A percentile compares a stretch with the other conserved stretches of the same genome.
Conservation (phyloP, 37 sponge, comb jelly and placozoan genomes). For the Oscarella lobularis region DNA sequence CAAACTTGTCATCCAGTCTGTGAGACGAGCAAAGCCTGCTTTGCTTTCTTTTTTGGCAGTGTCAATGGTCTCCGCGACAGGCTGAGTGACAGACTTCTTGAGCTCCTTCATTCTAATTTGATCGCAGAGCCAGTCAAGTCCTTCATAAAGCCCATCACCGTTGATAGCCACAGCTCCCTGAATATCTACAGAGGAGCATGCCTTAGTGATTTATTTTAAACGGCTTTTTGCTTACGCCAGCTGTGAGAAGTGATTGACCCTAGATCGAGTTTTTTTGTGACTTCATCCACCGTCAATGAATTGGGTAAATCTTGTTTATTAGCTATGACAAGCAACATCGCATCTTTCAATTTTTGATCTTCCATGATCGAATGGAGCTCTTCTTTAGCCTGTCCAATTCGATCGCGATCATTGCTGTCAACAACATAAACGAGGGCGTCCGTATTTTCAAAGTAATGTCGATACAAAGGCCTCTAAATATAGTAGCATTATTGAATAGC, state of each 20-base stretch:
- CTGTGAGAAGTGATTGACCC: constrained; percentile 16
- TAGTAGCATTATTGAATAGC: not conserved
- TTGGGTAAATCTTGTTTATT: constrained; percentile 92
- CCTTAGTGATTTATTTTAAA: not conserved
- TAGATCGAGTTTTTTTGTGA: constrained; percentile 42
- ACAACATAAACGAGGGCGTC: constrained; percentile 73
- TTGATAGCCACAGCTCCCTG: constrained; percentile 51
- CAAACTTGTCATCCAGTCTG: no score
- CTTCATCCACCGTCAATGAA: constrained; percentile 45
- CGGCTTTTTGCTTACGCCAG: constrained; percentile 44
- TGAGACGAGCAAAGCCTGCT: not conserved
- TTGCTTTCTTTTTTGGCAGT: not conserved
- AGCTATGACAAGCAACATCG: constrained; percentile 52
- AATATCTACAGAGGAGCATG: constrained; percentile 13
- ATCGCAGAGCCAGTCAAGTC: constrained; percentile 37
- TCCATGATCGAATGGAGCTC: constrained; percentile 38
- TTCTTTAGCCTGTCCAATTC: constrained; percentile 36
- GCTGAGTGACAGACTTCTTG: constrained; percentile 31
- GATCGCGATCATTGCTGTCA: constrained; percentile 80
- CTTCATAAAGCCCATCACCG: constrained; percentile 73
- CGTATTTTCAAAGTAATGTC: constrained; percentile 66
- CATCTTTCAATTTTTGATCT: constrained; percentile 43
- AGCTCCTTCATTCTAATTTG: constrained; percentile 16
- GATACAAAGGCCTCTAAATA: constrained; percentile 61
- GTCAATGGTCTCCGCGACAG: constrained; percentile 18